Percentiles rank a stretch among this genome's conserved stretches.
These are phyloP conservation scores for Luehdorfia chinensis DNA, from an alignment of 1,140 invertebrate species.

Conservation along the genomic window DNA sequence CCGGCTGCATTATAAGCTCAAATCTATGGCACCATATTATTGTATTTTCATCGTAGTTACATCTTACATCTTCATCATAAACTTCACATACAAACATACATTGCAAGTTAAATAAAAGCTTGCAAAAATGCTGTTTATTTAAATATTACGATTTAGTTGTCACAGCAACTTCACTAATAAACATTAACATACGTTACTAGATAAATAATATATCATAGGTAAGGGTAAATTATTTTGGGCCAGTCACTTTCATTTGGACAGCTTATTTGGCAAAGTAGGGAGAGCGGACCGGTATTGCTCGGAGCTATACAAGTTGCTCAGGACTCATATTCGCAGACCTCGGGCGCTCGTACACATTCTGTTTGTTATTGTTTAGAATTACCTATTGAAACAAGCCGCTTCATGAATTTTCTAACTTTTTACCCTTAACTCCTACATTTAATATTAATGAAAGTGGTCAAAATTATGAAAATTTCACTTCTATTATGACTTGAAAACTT, in stretches of 20 bases:
- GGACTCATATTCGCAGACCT: constrained; percentile 1
- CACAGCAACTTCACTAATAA: no score
- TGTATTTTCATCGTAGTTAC: no score
- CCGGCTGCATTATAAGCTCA: no score
- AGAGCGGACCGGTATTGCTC: not conserved
- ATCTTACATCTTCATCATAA: no score
- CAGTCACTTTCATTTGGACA: constrained; percentile 4
- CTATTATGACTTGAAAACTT: no score
- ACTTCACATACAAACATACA: no score
- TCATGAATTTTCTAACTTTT: constrained; percentile 40
- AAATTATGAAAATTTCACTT: no score
- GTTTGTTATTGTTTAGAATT: constrained; percentile 56
- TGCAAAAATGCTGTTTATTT: no score
- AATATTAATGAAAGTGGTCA: constrained; percentile 3
- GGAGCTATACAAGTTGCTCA: constrained; percentile 1
- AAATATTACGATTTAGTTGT: no score
- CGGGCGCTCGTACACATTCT: constrained; percentile 24
- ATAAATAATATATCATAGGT: not conserved
- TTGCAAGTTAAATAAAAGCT: no score
- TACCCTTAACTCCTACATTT: constrained; percentile 32
- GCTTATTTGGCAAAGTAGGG: not conserved
- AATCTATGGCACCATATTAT: no score
- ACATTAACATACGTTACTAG: no score
- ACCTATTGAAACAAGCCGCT: constrained; percentile 39
- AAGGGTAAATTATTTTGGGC: constrained; percentile 2